Evolutionary conservation across 2,113 vertebrate genomes (phyloP).

Genomic region (Neopipo cinnamomea): DNA sequence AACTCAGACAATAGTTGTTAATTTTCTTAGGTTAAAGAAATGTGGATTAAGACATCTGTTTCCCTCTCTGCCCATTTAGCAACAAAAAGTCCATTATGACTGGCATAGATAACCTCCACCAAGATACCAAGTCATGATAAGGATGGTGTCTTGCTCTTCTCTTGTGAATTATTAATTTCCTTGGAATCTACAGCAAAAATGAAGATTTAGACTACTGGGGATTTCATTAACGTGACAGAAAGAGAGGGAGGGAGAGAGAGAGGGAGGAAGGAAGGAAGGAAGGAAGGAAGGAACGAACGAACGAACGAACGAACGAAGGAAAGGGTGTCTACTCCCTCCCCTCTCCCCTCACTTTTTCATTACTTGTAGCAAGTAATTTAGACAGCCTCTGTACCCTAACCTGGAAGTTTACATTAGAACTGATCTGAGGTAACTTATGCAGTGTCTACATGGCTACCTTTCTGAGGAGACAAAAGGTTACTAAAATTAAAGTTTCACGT

Average conservation of each 20-base stretch:
- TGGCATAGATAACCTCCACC: neutral
- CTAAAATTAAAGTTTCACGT: neutral
- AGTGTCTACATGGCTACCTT: neutral
- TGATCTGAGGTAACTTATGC: neutral
- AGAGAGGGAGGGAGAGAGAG: too few relatives aligned
- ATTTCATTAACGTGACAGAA: conserved; percentile 49
- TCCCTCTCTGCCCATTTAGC: neutral
- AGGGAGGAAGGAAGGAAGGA: neutral
- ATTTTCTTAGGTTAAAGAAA: neutral
- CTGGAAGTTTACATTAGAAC: neutral
- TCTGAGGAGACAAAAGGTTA: neutral
- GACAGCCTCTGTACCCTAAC: neutral
- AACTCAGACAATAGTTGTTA: neutral
- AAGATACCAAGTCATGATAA: neutral
- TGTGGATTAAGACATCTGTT: neutral
- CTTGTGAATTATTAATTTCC: neutral
- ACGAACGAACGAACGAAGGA: too few relatives aligned
- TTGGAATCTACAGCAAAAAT: neutral
- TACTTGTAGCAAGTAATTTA: neutral
- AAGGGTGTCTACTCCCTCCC: neutral
- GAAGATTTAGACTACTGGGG: neutral
- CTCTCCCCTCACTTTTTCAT: neutral
- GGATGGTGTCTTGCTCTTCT: neutral
- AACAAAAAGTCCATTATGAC: neutral
- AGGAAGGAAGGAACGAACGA: neutral